Evolutionary conservation across 2,797 vertebrate species (phyloP).

Genomic region (Anableps anableps): DNA sequence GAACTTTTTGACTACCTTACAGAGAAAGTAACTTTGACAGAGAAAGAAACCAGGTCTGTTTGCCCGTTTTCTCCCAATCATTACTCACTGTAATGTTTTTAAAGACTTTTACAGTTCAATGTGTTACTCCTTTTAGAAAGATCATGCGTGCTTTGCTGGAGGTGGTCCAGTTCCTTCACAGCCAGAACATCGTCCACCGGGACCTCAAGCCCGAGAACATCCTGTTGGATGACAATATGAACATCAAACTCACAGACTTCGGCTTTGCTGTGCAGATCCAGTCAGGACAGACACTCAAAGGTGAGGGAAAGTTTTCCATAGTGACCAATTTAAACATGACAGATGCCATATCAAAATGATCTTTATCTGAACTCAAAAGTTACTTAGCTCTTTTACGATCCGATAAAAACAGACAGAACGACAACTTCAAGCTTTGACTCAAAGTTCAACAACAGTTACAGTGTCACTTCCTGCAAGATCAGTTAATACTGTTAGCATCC

Average conservation of each 20-base stretch:
- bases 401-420: not conserved
- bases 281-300: conserved; percentile 86
- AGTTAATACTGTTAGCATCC: conserved; percentile 2
- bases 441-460: not conserved
- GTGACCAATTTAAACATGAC: not conserved
- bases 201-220: conserved; percentile 98
- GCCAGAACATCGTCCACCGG: conserved; percentile 91
- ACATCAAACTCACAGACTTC: conserved; percentile 97
- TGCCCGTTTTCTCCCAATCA: not conserved
- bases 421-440: not conserved
- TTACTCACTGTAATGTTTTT: not conserved
- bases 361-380: not conserved
- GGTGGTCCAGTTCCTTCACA: conserved; percentile 90
- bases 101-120: not conserved
- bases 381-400: not conserved
- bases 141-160: conserved; percentile 94
- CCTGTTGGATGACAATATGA: conserved; percentile 94
- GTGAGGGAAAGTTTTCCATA: conserved; percentile 69
- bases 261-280: conserved; percentile 91
- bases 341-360: not conserved
- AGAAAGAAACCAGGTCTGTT: conserved; percentile 95
- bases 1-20: conserved; percentile 99
- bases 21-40: conserved; percentile 95
- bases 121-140: conserved; percentile 79
- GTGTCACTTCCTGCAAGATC: not conserved